Percentiles rank a stretch among this genome's conserved stretches.
Evolutionary conservation across 53 echinoderm and acorn worm genomes (phyloP).

Genomic region (Actinopyga echinites): DNA sequence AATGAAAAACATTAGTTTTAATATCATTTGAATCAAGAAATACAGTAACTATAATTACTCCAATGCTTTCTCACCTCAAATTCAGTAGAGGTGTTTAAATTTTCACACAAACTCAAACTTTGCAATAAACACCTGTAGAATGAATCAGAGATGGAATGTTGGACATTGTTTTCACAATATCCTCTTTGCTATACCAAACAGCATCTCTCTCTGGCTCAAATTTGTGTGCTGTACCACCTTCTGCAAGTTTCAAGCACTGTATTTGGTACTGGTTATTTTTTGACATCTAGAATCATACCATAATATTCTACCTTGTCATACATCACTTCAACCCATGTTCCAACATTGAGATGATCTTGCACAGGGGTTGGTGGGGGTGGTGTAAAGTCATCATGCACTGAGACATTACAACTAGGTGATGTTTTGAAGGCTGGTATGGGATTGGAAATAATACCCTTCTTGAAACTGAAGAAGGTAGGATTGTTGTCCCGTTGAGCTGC

Average conservation of each 20-base stretch:
- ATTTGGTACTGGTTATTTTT: not conserved
- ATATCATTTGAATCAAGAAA: no score
- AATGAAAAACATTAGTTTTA: no score
- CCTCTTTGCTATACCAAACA: not conserved
- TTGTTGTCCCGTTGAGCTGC: not conserved
- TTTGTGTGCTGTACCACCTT: not conserved
- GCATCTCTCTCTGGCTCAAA: not conserved
- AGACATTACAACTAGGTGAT: not conserved
- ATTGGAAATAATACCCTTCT: constrained; percentile 28
- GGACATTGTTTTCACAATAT: constrained; percentile 9
- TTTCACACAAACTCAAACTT: no score
- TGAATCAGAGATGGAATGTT: not conserved
- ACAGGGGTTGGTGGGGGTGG: not conserved
- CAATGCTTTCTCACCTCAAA: no score
- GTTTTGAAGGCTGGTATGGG: not conserved
- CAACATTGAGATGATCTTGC: constrained; percentile 11
- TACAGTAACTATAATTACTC: no score
- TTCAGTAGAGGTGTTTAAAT: no score
- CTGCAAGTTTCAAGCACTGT: not conserved
- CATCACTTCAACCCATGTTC: constrained; percentile 6
- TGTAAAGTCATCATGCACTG: constrained; percentile 8
- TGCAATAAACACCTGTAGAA: not conserved
- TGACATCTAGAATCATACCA: not conserved
- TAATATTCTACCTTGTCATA: not conserved
- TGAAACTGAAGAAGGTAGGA: constrained; percentile 27